phyloP scores from a whole-genome alignment of 2,797 vertebrate genomes.

The Kryptolebias ocellatus region DNA sequence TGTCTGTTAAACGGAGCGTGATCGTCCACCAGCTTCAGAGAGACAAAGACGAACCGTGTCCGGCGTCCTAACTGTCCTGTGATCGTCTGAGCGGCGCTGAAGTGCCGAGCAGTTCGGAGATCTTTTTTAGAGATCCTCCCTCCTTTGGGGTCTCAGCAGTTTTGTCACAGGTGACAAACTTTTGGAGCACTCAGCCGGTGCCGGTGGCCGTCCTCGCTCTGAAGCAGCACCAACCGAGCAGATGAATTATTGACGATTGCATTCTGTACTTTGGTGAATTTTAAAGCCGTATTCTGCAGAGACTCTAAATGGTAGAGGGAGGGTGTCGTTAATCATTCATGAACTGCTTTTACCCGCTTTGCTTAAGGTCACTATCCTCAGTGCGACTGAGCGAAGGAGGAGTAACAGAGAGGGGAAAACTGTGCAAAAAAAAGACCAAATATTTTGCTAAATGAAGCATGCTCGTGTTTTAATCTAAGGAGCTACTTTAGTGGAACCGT shows the following conservation, averaged over 20 bases:
- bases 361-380: constrained; percentile 78
- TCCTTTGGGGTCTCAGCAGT: constrained; percentile 34
- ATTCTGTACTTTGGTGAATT: constrained; percentile 84
- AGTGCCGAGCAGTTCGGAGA: constrained; percentile 6
- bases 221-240: constrained; percentile 54
- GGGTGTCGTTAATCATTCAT: constrained; percentile 81
- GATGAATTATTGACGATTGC: constrained; percentile 83
- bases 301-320: constrained; percentile 79
- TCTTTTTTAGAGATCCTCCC: constrained; percentile 13
- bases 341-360: constrained; percentile 79
- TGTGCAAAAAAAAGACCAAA: neutral
- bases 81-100: constrained; percentile 13
- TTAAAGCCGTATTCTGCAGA: constrained; percentile 80
- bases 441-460: constrained; percentile 7
- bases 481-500: constrained; percentile 22
- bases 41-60: constrained; percentile 20
- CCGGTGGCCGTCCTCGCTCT: constrained; percentile 45
- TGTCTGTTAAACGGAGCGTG: constrained; percentile 63
- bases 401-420: constrained; percentile 14
- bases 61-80: constrained; percentile 16
- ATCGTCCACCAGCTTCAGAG: constrained; percentile 49
- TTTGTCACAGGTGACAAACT: constrained; percentile 59
- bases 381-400: constrained; percentile 49
- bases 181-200: constrained; percentile 72
- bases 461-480: neutral